Conservation (phyloP, 2,888 invertebrate species). For the Aporophyla lueneburgensis region DNA sequence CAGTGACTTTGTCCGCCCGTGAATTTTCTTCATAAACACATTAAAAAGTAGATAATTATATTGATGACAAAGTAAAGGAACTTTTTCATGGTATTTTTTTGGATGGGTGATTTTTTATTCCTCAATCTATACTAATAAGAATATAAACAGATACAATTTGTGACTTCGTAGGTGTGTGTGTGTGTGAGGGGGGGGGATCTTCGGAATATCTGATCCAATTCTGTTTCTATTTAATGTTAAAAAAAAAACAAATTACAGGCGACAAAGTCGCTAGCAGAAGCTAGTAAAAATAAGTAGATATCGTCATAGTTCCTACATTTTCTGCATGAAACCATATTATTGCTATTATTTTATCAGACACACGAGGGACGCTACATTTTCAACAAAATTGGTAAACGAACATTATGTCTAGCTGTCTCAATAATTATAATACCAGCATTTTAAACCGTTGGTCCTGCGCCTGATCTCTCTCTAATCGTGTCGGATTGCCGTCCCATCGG, state of each 20-base stretch:
- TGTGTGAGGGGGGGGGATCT: too few species aligned
- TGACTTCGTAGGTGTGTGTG: too few species aligned
- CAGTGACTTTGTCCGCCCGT: neutral
- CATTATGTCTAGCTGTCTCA: slow-evolving; percentile 17
- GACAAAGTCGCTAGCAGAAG: too few species aligned
- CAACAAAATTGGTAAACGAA: neutral
- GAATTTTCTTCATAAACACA: neutral
- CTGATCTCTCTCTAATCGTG: neutral
- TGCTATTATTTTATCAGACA: slow-evolving; percentile 27
- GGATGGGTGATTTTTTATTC: too few species aligned
- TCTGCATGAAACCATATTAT: slow-evolving; percentile 28
- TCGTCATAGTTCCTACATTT: slow-evolving; percentile 13
- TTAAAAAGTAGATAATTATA: too few species aligned
- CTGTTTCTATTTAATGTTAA: too few species aligned
- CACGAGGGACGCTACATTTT: slow-evolving; percentile 41
- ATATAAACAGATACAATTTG: too few species aligned
- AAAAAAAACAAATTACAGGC: too few species aligned
- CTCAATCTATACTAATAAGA: too few species aligned
- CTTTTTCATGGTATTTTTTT: too few species aligned
- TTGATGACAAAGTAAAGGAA: too few species aligned
- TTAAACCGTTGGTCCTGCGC: neutral
- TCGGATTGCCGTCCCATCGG: neutral
- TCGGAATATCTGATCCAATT: too few species aligned
- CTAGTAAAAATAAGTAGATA: neutral
- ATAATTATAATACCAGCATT: neutral